Base-by-base conservation (phyloP, 2,797 vertebrate species). In the Cynopterus sphinx region DNA sequence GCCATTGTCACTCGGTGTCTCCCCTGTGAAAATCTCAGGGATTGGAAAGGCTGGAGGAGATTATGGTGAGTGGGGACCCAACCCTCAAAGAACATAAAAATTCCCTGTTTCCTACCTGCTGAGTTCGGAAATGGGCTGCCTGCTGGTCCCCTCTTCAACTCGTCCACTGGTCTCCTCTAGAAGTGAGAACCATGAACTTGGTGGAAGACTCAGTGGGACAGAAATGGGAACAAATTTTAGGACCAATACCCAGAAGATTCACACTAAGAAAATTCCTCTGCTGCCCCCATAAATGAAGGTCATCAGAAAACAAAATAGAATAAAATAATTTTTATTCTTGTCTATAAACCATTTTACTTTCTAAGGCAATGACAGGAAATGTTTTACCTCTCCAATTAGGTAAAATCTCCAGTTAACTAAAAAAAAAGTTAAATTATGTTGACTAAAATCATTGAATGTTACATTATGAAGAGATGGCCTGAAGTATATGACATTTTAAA, bases 71-170 rank as follows among this genome's bases (percentile, higher is more conserved):
- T 31, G 46, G n/a, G 73, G 22, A 1, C 21, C 75, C 16, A 55
- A 0, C 33, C 49, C 11, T 31, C 36, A 53, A 46, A 86, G 55
- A 83, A 85, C 7, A 19, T 17, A 51, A 84, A 73, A 21, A 19
- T n/a, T 21, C 12, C 51, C 0, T 26, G 41, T 90, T 17, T 46
- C 41, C 71, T 79, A 94, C 96, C 95, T 96, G 96, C 85, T 70
- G 95, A 78, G 39, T 10, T 82, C 55, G 41, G 57, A 71, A 83
- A 17, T 28, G 85, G 55, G 16, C 68, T 77, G 15, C 68, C 19
- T 33, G 0, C 12, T 2, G 7, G 24, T 36, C 33, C 12, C 28
- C 33, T 31, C 43, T 55, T 74, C 19, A 0, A 28, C 74, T 84
- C 43, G 83, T 7, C 49, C 28, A 0, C 43, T 53, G 33, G 6